phyloP scores from a whole-genome alignment of 2,888 invertebrate genomes.

The Chesias legatella region DNA sequence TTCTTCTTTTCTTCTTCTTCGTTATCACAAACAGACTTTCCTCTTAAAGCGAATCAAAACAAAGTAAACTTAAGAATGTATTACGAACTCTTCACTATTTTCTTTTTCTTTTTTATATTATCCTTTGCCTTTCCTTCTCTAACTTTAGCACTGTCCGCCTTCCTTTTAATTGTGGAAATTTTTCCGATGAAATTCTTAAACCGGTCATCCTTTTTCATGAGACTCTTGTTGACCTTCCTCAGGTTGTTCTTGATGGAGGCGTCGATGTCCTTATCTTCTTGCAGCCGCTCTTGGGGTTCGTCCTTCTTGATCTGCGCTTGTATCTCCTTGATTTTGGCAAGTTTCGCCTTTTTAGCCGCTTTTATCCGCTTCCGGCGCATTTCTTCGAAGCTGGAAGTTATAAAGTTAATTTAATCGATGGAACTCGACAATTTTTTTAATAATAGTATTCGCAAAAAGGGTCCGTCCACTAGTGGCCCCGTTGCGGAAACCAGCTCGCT shows the following conservation, averaged over 20 bases:
- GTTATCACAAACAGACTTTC: too few relatives aligned
- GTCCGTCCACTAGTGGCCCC: too few relatives aligned
- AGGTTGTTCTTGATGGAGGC: constrained; percentile 54
- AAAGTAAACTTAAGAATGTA: constrained; percentile 9
- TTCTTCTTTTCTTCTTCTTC: too few relatives aligned
- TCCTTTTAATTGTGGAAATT: constrained; percentile 65
- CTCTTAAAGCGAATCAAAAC: not conserved
- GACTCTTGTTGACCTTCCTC: constrained; percentile 61
- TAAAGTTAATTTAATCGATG: not conserved
- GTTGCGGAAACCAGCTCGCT: too few relatives aligned
- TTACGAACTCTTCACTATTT: constrained; percentile 10
- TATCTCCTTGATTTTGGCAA: constrained; percentile 60
- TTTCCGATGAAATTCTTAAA: constrained; percentile 73
- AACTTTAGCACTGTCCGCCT: constrained; percentile 53
- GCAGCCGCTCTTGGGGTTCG: constrained; percentile 37
- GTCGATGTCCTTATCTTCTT: constrained; percentile 52
- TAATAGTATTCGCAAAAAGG: too few relatives aligned
- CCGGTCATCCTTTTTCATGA: constrained; percentile 73
- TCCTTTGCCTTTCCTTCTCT: constrained; percentile 29
- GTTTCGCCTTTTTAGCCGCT: constrained; percentile 65
- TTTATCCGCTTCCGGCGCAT: constrained; percentile 67
- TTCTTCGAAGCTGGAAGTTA: constrained; percentile 56
- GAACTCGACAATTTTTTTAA: not conserved
- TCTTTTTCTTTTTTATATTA: constrained; percentile 39
- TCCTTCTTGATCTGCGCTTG: constrained; percentile 51